Conservation (phyloP, 2,797 vertebrate genomes). For the Strix occidentalis region DNA sequence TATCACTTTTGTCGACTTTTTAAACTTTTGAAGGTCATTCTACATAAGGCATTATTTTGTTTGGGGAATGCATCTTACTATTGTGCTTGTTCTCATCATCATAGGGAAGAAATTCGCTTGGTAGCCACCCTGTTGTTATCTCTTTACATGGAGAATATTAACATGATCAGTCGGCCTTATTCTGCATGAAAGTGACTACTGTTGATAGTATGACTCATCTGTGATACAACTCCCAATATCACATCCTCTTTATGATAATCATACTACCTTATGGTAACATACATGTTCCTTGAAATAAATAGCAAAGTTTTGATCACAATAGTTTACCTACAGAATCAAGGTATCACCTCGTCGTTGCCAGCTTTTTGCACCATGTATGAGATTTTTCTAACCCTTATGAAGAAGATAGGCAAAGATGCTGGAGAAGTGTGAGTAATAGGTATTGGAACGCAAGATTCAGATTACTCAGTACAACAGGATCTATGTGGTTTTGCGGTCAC, state of each 20-base stretch:
- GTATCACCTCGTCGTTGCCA: neutral
- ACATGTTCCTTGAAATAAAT: neutral
- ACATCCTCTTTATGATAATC: neutral
- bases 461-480: neutral
- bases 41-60: neutral
- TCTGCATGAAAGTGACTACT: neutral
- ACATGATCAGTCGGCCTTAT: neutral
- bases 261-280: neutral
- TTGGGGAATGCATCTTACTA: neutral
- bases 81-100: neutral
- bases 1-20: neutral
- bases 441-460: neutral
- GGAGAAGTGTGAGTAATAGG: neutral
- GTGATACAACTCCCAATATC: neutral
- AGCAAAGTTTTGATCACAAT: neutral
- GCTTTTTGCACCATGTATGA: neutral
- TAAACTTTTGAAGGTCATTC: neutral
- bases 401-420: neutral
- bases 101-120: neutral
- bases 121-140: neutral
- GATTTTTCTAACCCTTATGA: neutral
- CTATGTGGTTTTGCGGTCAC: slow-evolving; percentile 5
- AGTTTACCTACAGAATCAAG: neutral
- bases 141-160: neutral
- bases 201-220: neutral